A percentile compares a stretch with the other conserved stretches of the same genome.
phyloP scores from a whole-genome alignment of 2,113 vertebrate species.

The Nannospalax galili region DNA sequence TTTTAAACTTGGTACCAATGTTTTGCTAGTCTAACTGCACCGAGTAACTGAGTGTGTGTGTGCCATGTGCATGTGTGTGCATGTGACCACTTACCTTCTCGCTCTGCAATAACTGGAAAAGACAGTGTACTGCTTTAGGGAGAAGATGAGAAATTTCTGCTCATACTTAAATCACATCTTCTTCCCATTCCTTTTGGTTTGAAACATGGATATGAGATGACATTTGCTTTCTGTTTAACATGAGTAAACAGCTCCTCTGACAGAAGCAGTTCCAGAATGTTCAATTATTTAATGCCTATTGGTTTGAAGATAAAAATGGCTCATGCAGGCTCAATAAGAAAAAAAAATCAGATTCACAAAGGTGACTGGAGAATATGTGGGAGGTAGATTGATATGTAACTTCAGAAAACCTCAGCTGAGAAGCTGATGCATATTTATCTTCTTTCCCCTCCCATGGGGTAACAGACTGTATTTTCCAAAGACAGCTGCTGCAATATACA shows the following conservation, averaged over 20 bases:
- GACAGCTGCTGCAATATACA: not conserved
- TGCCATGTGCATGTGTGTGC: too few species aligned
- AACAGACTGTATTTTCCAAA: constrained; percentile 40
- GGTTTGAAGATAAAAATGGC: constrained; percentile 47
- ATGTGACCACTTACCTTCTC: not conserved
- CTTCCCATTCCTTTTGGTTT: not conserved
- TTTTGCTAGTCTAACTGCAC: too few species aligned
- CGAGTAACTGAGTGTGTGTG: too few species aligned
- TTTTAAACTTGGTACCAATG: not conserved
- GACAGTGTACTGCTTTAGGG: not conserved
- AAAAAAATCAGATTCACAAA: constrained; percentile 42
- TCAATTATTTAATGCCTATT: not conserved
- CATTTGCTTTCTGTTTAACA: not conserved
- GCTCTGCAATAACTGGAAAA: not conserved
- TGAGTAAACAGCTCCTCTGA: not conserved
- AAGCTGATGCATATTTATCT: not conserved
- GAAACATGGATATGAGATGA: not conserved
- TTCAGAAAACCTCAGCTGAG: not conserved
- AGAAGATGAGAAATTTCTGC: not conserved
- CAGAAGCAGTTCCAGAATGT: not conserved
- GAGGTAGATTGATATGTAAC: not conserved
- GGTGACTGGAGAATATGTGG: not conserved
- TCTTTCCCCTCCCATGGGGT: not conserved
- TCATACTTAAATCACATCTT: not conserved
- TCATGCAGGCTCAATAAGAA: not conserved